phyloP scores from a whole-genome alignment of 2,797 vertebrate species.

The Arvicola amphibius region DNA sequence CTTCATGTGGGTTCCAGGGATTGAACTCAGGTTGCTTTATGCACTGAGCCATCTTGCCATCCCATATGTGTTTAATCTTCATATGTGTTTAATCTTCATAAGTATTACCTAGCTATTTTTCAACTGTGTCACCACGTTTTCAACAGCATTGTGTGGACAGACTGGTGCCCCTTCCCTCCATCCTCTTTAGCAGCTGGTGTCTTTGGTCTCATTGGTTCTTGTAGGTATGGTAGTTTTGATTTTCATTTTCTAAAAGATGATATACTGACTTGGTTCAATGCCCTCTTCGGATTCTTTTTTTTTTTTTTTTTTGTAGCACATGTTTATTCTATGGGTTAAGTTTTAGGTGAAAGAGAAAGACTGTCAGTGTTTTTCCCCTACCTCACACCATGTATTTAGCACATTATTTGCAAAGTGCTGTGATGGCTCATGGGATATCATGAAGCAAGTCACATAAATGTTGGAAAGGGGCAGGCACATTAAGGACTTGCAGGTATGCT shows the following conservation, averaged over 20 bases:
- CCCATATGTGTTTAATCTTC: neutral
- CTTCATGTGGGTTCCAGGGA: neutral
- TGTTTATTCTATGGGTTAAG: neutral
- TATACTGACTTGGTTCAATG: neutral
- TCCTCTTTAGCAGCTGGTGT: neutral
- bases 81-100: neutral
- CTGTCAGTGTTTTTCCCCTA: neutral
- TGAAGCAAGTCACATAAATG: neutral
- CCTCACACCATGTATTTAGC: neutral
- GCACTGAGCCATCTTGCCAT: no score
- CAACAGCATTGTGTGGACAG: rapidly evolving
- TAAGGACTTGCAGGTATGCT: neutral
- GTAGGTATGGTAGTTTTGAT: rapidly evolving
- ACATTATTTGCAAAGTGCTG: neutral
- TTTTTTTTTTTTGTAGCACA: neutral
- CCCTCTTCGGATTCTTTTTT: neutral
- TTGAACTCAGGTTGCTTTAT: neutral
- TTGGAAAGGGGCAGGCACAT: neutral
- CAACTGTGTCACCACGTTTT: neutral
- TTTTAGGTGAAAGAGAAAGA: neutral
- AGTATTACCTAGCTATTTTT: neutral
- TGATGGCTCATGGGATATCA: neutral
- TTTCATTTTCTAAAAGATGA: neutral
- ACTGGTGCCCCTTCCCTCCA: neutral
- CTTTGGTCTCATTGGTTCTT: neutral